phyloP scores from a whole-genome alignment of 2,888 invertebrate species.

The Pherbina coryleti region DNA sequence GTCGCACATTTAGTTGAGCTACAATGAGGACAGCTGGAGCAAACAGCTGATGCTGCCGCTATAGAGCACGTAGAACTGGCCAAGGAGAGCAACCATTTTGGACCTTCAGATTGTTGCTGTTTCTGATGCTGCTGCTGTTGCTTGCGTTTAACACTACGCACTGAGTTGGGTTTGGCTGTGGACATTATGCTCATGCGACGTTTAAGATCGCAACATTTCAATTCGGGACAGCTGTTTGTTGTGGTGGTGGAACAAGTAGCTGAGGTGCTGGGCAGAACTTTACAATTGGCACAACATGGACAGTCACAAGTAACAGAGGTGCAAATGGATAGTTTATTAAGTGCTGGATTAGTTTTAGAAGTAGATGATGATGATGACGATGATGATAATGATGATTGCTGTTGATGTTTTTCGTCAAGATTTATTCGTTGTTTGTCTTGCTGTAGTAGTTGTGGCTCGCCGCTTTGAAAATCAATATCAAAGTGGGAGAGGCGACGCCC shows the following conservation, averaged over 20 bases:
- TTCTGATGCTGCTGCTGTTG: constrained; percentile 48
- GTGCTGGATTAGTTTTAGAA: constrained; percentile 33
- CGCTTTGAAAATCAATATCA: constrained; percentile 20
- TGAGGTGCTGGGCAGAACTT: constrained; percentile 33
- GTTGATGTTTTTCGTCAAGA: background rate
- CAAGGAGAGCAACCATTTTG: constrained; percentile 57
- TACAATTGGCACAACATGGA: constrained; percentile 60
- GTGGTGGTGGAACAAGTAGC: constrained; percentile 26
- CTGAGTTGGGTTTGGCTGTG: constrained; percentile 44
- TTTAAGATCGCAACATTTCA: constrained; percentile 50
- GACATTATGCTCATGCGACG: constrained; percentile 54
- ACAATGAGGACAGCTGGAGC: constrained; percentile 50
- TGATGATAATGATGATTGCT: constrained; percentile 8
- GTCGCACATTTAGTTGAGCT: constrained; percentile 42
- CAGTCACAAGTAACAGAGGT: constrained; percentile 58
- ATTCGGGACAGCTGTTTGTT: constrained; percentile 28
- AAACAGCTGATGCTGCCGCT: background rate
- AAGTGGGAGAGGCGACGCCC: background rate
- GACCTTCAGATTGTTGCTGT: constrained; percentile 45
- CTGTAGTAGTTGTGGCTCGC: constrained; percentile 47
- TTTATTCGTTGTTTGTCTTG: constrained; percentile 51
- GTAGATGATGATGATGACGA: constrained; percentile 7
- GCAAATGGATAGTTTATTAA: constrained; percentile 46
- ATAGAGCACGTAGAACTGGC: constrained; percentile 43
- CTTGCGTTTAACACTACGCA: constrained; percentile 60